These are phyloP conservation scores for Coenonympha arcania DNA, from an alignment of 2,888 invertebrate genomes.

Conservation along the genomic window DNA sequence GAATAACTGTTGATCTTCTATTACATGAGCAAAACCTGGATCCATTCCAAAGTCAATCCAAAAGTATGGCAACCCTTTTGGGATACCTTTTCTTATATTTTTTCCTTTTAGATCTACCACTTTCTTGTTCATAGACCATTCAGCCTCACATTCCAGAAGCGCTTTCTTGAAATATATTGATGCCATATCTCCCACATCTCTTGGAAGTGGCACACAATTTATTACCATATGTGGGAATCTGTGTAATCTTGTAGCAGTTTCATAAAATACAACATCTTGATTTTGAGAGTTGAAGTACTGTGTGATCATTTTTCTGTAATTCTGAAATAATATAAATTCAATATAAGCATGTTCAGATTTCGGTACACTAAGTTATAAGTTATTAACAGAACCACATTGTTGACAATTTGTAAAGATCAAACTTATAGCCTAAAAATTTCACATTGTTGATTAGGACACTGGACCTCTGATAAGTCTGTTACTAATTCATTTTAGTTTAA, in stretches of 20 bases:
- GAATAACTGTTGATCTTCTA: constrained; percentile 92
- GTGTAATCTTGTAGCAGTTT: constrained; percentile 84
- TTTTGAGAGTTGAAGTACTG: constrained; percentile 82
- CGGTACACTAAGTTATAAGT: no score
- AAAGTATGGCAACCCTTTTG: constrained; percentile 96
- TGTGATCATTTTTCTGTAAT: constrained; percentile 83
- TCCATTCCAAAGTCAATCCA: constrained; percentile 93
- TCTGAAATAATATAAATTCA: no score
- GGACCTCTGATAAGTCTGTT: no score
- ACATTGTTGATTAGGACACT: no score
- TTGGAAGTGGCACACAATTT: constrained; percentile 90
- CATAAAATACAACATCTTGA: constrained; percentile 91
- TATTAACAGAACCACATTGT: no score
- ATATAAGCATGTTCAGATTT: no score
- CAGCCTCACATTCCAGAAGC: constrained; percentile 92
- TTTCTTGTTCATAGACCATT: constrained; percentile 97
- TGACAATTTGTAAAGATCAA: no score
- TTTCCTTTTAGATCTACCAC: constrained; percentile 73
- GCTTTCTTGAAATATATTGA: constrained; percentile 99
- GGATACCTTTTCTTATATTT: constrained; percentile 85
- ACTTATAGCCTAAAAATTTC: no score
- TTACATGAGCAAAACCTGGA: constrained; percentile 96
- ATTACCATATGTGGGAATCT: constrained; percentile 87
- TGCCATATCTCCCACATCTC: constrained; percentile 88
- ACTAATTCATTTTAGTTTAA: no score